Evolutionary conservation across 2,113 vertebrate species (phyloP).

Genomic region (Ictalurus furcatus): DNA sequence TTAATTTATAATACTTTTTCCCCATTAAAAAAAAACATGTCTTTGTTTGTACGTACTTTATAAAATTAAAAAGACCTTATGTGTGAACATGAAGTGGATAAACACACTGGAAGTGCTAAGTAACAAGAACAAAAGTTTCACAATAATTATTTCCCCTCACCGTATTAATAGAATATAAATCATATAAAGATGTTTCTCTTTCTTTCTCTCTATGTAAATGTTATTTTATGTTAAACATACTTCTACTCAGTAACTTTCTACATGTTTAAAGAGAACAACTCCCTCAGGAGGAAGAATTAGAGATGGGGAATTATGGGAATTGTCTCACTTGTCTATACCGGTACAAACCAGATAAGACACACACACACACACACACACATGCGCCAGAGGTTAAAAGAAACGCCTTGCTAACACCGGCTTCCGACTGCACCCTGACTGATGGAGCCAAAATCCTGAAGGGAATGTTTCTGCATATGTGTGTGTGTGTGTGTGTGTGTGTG

Average conservation of each 20-base stretch:
- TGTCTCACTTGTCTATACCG: constrained; percentile 18
- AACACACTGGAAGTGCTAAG: not conserved
- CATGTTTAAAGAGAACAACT: not conserved
- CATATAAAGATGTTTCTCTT: too few species aligned
- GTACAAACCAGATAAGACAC: not conserved
- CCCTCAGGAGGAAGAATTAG: not conserved
- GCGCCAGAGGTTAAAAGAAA: constrained; percentile 28
- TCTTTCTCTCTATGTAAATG: not conserved
- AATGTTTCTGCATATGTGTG: constrained; percentile 33
- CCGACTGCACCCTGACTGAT: constrained; percentile 33
- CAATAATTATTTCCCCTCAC: not conserved
- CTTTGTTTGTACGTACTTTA: too few species aligned
- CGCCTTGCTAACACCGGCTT: constrained; percentile 18
- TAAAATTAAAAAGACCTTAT: not conserved
- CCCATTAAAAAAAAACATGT: too few species aligned
- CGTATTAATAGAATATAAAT: not conserved
- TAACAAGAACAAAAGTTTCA: not conserved
- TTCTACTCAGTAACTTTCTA: not conserved
- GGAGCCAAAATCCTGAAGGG: constrained; percentile 34
- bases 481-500: constrained; percentile 36
- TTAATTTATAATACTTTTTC: not conserved
- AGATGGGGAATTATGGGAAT: constrained; percentile 58
- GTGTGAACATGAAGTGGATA: constrained; percentile 57
- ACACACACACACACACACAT: constrained; percentile 51
- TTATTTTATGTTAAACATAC: not conserved